Evolutionary conservation across 2,113 vertebrate species (phyloP), one percentile per base, ranked within the genome.

Genomic region (Vireo altiloquus): DNA sequence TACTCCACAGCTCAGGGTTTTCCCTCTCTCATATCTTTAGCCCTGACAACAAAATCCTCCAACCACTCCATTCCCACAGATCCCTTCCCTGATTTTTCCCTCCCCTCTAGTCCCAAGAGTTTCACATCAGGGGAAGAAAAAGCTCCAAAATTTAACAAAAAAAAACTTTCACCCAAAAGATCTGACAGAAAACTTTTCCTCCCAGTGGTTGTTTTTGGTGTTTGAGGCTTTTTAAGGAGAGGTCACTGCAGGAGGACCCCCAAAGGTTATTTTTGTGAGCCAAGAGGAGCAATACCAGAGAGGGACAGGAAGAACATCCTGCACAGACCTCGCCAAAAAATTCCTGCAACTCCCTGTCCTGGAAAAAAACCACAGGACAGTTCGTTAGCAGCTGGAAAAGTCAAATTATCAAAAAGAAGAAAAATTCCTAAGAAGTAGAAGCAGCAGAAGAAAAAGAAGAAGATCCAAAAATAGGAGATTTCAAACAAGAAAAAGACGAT

Each of bases 181-280:
- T 8, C 37, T 20, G 11, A 37, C 42, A 37, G n/a, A 8, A 83
- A 71, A 12, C 10, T 52, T 10, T 33, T 33, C 59, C 25, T 35
- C 71, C n/a, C 65, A 30, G 5, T 5, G 19, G 25, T 15, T 70
- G 10, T 16, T 54, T 50, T 4, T 37, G 40, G 11, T 6, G 13
- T 37, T 59, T 9, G 20, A 44, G 21, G 54, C 23, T 59, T 66
- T 46, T 4, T 8, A 44, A 49, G 42, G 57, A 66, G 47, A 54
- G 31, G 19, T 61, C 78, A 15, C 11, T 18, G 22, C 54, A 50
- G 28, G 14, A 81, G 39, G 44, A 52, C 6, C 22, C 40, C 52
- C 33, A 42, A 42, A 33, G 0, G 0, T 14, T 65, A 2, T 11
- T 24, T 28, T 42, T 30, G 14, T 27, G 49, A 91, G 13, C 8